These are phyloP conservation scores for Drepanosiphum platanoidis DNA, from an alignment of 2,888 invertebrate species.

Conservation along the genomic window DNA sequence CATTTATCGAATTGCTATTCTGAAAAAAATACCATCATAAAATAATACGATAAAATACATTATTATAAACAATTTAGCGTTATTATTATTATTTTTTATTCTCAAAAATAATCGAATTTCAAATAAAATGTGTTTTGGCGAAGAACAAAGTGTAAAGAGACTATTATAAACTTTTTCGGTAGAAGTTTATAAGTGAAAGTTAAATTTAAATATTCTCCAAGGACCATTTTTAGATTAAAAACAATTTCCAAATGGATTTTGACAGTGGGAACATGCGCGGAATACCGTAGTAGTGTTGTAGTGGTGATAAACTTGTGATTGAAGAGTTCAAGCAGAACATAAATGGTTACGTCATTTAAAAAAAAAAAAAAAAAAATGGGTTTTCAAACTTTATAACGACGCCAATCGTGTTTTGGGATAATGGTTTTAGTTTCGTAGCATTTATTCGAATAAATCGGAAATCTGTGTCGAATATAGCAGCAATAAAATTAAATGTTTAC, in stretches of 20 bases:
- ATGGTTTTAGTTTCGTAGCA: conserved; percentile 30
- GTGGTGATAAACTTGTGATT: conserved; percentile 40
- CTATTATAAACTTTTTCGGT: conserved; percentile 37
- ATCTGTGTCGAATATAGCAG: not conserved
- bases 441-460: not conserved
- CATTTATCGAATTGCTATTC: too few relatives aligned
- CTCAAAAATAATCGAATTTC: not conserved
- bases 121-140: not conserved
- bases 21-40: too few relatives aligned
- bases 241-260: conserved; percentile 46
- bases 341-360: conserved; percentile 44
- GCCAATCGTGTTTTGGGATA: conserved; percentile 16
- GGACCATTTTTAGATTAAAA: conserved; percentile 54
- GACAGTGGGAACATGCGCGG: conserved; percentile 38
- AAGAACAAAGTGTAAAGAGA: conserved; percentile 4
- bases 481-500: not conserved
- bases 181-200: conserved; percentile 39
- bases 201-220: conserved; percentile 49
- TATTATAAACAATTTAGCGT: too few relatives aligned
- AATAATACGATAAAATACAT: too few relatives aligned
- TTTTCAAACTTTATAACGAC: conserved; percentile 32
- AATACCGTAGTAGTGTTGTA: conserved; percentile 40
- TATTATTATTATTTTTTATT: not conserved
- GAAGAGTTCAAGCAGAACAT: conserved; percentile 43
- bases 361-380: conserved; percentile 18